These are phyloP conservation scores for Lithobius niger DNA, from an alignment of 1,140 invertebrate genomes.

Conservation along the genomic window DNA sequence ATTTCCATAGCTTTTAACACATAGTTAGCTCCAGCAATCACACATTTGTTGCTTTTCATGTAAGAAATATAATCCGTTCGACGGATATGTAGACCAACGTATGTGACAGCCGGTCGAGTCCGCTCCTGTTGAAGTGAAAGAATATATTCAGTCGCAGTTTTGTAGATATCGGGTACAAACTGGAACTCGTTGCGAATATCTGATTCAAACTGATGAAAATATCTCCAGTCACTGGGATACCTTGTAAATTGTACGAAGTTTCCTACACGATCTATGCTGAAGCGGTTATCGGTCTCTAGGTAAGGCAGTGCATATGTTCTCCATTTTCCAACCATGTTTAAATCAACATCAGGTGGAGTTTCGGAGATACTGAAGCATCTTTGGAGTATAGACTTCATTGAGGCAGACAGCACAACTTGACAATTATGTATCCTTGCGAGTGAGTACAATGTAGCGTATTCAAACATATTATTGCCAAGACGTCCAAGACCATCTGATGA, in stretches of 20 bases:
- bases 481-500: too few species aligned
- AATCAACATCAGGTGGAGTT: background rate
- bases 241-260: constrained; percentile 46
- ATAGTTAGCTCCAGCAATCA: constrained; percentile 38
- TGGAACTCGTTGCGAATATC: background rate
- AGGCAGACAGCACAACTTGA: constrained; percentile 42
- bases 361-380: constrained; percentile 37
- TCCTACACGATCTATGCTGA: constrained; percentile 32
- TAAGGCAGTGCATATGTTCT: background rate
- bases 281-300: background rate
- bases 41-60: constrained; percentile 34
- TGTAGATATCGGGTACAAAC: background rate
- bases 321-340: constrained; percentile 26
- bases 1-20: constrained; percentile 42
- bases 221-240: constrained; percentile 26
- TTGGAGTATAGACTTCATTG: constrained; percentile 40
- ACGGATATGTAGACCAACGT: constrained; percentile 43
- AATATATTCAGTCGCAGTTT: background rate
- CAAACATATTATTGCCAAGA: constrained; percentile 50
- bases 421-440: constrained; percentile 39
- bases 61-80: constrained; percentile 45
- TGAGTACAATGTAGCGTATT: constrained; percentile 46
- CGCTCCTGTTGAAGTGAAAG: too few species aligned
- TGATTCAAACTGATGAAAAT: background rate
- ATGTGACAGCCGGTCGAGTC: constrained; percentile 17